Evolutionary conservation across 2,797 vertebrate genomes (phyloP).

Genomic region (Mareca penelope): DNA sequence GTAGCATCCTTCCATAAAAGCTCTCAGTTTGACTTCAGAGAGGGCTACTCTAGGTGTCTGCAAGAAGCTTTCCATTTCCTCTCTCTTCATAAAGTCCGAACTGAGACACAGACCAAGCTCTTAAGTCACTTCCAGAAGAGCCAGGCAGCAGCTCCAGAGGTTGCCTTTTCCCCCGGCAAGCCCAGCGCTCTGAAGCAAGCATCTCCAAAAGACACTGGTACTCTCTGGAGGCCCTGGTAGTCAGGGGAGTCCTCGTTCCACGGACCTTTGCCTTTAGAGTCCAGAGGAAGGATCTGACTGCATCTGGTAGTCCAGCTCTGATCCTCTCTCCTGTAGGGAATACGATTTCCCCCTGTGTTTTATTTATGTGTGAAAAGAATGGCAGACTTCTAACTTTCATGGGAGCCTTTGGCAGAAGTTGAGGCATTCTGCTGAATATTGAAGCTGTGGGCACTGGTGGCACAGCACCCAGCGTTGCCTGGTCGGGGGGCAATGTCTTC

Average conservation of each 20-base stretch:
- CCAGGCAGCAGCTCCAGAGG: neutral
- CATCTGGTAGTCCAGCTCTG: constrained; percentile 23
- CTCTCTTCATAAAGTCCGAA: constrained; percentile 71
- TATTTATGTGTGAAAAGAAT: constrained; percentile 44
- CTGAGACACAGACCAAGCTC: constrained; percentile 61
- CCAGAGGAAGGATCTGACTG: constrained; percentile 66
- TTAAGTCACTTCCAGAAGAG: constrained; percentile 60
- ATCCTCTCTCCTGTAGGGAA: constrained; percentile 57
- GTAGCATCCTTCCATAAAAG: constrained; percentile 37
- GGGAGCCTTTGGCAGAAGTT: neutral
- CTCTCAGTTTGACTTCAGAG: constrained; percentile 71
- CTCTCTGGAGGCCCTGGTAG: constrained; percentile 87
- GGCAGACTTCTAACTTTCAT: neutral
- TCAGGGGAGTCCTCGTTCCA: neutral
- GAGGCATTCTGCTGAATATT: neutral
- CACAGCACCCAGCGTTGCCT: neutral
- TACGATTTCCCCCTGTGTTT: neutral
- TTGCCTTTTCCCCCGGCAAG: neutral
- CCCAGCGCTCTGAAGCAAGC: constrained; percentile 38
- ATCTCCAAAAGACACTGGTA: constrained; percentile 21
- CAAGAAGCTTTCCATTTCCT: constrained; percentile 78
- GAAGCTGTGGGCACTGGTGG: neutral
- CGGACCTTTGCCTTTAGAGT: neutral
- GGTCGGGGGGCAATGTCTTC: neutral
- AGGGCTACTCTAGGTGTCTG: constrained; percentile 78